phyloP scores from a whole-genome alignment of 64 coral and sea anemone genomes.

The Stichodactyla helianthus region DNA sequence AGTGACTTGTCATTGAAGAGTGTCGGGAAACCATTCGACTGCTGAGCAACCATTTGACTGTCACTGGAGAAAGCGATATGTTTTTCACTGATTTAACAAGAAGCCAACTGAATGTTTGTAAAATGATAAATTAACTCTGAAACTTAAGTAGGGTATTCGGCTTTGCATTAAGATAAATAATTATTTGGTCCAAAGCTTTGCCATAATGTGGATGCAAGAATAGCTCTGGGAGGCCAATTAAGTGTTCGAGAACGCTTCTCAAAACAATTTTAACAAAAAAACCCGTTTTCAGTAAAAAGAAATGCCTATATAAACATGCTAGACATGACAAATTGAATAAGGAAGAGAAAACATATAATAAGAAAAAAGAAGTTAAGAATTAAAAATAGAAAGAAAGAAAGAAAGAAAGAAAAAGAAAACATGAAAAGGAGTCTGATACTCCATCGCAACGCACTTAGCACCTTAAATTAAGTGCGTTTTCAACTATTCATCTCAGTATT shows the following conservation, averaged over 20 bases:
- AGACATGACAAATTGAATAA: neutral
- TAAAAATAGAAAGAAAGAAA: neutral
- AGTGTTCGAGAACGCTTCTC: neutral
- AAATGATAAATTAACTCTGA: too few relatives aligned
- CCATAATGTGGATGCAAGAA: neutral
- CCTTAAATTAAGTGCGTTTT: neutral
- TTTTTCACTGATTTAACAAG: too few relatives aligned
- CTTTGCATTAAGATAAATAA: too few relatives aligned
- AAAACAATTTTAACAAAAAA: neutral
- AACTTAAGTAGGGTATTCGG: too few relatives aligned
- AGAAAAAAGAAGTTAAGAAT: neutral
- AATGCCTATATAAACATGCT: neutral
- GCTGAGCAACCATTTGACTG: too few relatives aligned
- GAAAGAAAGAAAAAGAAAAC: neutral
- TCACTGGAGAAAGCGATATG: too few relatives aligned
- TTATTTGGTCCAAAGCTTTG: neutral
- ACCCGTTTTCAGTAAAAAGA: neutral
- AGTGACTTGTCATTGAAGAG: too few relatives aligned
- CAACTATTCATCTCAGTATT: neutral
- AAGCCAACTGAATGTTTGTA: too few relatives aligned
- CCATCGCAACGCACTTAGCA: neutral
- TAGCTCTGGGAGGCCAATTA: neutral
- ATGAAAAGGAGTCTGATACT: neutral
- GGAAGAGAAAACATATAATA: too few relatives aligned
- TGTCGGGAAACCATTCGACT: too few relatives aligned